Percentiles rank a stretch among this genome's conserved stretches.
Conservation (phyloP, 2,888 invertebrate genomes). For the Malachius bipustulatus region DNA sequence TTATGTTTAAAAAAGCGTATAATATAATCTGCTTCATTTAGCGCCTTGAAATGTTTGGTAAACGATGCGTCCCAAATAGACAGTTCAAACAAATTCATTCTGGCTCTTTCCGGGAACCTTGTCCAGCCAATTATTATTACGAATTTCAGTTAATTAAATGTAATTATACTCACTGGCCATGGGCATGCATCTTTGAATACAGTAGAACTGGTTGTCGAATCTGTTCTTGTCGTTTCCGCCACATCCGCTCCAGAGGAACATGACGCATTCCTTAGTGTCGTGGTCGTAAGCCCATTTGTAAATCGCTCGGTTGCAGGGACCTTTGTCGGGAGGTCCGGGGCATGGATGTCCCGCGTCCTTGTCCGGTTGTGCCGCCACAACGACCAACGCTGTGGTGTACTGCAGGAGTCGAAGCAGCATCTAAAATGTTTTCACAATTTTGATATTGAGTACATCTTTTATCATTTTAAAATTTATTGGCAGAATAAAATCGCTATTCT, state of each 20-base stretch:
- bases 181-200: constrained; percentile 51
- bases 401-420: constrained; percentile 17
- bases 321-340: constrained; percentile 39
- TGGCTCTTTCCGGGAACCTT: no score
- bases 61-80: no score
- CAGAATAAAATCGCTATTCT: no score
- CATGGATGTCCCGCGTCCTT: constrained; percentile 33
- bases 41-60: no score
- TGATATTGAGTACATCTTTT: no score
- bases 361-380: constrained; percentile 19
- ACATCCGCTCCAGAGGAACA: constrained; percentile 58
- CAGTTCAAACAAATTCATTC: no score
- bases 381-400: constrained; percentile 15
- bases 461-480: no score
- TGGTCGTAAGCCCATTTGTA: constrained; percentile 57
- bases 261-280: constrained; percentile 45
- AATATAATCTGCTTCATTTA: no score
- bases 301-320: constrained; percentile 50
- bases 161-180: constrained; percentile 40
- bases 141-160: no score
- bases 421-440: no score
- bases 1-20: no score
- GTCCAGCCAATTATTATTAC: no score
- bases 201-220: constrained; percentile 55
- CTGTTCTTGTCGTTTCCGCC: constrained; percentile 54